Base-by-base conservation (phyloP, 2,113 vertebrate genomes). In the Salvelinus alpinus region DNA sequence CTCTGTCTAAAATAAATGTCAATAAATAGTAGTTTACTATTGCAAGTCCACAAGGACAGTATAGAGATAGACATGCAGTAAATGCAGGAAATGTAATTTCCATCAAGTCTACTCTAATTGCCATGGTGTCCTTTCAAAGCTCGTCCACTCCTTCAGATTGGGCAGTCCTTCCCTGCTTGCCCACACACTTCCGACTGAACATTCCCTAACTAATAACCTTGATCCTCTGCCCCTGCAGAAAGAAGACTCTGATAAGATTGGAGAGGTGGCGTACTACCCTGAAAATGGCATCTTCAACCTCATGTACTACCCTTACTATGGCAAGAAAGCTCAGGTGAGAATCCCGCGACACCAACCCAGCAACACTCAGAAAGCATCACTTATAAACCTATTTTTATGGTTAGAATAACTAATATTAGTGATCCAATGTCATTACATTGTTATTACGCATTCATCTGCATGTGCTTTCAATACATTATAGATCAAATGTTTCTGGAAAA, bases 261-360 rank as follows among this genome's bases (percentile, higher is more conserved):
- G 95, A 29, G 81, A 91, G 6, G 47, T 95, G 25, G 13, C 34
- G 0, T 95, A 95, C 87, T 97, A 88, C 81, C 96, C 96, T 16
- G 82, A 92, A 2, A 94, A 95, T 3, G 96, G 95, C 76, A 94
- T 91, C 24, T 95, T 96, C 2, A 96, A 97, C 87, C 93, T 95
- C 2, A 97, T 96, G 96, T 97, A 97, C 88, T 97, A 94, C 80
- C 96, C 96, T 0, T 97, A 97, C 87, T 97, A 97, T 2, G 96
- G 96, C 80, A 97, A 97, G 83, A 95, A 94, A 87, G 94, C 95
- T 64, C 96, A 97, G 18, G 96, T 97, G 88, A 88, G 93, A 79
- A 51, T 20, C 1, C 4, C 5, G 3, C n/a, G 51, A 57, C n/a
- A 16, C 29, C 34, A 70, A 34, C 31, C 12, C 18, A 18, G 11